Base-by-base conservation (phyloP, 92 coral and sea anemone genomes). In the Paragorgia papillata region DNA sequence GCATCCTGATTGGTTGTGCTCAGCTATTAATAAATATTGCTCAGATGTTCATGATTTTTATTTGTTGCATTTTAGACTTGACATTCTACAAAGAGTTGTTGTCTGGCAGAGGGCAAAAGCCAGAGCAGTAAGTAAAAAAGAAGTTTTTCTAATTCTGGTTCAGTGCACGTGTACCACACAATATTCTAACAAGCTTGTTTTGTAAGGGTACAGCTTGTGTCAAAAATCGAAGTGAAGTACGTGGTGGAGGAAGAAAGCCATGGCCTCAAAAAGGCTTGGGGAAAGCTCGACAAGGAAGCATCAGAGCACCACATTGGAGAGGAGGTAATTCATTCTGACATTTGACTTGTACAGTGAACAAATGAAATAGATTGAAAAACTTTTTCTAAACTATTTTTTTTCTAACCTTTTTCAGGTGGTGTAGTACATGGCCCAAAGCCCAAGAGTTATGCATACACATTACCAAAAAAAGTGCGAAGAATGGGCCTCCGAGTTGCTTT, bases 241-340 rank as follows among this genome's bases (percentile, higher is more conserved):
- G 99, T 33, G 99, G 99, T 28, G 99, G 99, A 21, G 99, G 99
- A 46, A 75, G 96, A 74, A 95, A 95, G 66, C 99, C 99, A 0
- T 91, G 99, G 97, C 81, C 79, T 29, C 99, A 95, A 65, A 95
- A 95, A 43, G 99, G 99, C 21, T 59, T 88, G 57, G 91, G 91
- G 54, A 88, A 86, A 82, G 99, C 99, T 28, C 84, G 99, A 35
- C 99, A 95, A 77, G 99, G 99, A 50, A 95, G 99, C 75, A 95
- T 89, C 25, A 86, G 99, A 70, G 95, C 99, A 19, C 99, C 99
- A 31, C 99, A 95, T 3, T 95, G 88, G 79, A 77, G 88, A 69
- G 97, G 97, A 95, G 99, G 99, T 91, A 32, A 28, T 56, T 7
- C 15, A 7, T 46, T n/a, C 2, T 46, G 17, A 46, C 9, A 15